These are phyloP conservation scores for Mallateleia sp. DNA, from an alignment of 2,888 invertebrate genomes.

Conservation along the genomic window DNA sequence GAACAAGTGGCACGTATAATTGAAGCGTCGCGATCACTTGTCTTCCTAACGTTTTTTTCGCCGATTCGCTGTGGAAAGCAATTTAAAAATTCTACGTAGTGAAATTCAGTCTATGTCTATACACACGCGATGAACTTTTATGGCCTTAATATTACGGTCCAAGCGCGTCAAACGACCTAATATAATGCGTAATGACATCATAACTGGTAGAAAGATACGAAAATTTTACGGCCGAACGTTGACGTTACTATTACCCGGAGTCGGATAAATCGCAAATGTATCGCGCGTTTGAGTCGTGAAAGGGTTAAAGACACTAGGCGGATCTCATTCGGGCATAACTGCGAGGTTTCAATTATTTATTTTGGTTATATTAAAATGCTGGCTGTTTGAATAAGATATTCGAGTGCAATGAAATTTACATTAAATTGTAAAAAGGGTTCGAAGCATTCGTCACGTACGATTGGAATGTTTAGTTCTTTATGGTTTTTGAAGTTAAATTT, in stretches of 20 bases:
- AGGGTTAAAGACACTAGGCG: constrained; percentile 33
- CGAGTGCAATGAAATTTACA: not conserved
- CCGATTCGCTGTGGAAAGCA: not conserved
- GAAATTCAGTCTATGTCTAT: constrained; percentile 41
- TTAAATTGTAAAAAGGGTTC: not conserved
- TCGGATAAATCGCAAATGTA: constrained; percentile 50
- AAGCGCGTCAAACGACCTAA: constrained; percentile 77
- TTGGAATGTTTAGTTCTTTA: too few species aligned
- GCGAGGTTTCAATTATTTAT: constrained; percentile 8
- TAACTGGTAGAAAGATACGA: constrained; percentile 77
- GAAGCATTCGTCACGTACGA: too few species aligned
- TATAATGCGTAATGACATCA: constrained; percentile 81
- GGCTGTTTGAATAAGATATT: not conserved
- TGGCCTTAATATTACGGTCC: constrained; percentile 63
- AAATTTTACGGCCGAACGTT: constrained; percentile 73
- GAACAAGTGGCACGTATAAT: constrained; percentile 51
- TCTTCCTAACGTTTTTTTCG: not conserved
- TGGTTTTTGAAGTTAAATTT: too few species aligned
- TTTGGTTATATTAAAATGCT: constrained; percentile 10
- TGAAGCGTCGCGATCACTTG: constrained; percentile 30
- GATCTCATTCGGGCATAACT: not conserved
- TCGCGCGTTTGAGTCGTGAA: constrained; percentile 2
- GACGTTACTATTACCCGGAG: constrained; percentile 65
- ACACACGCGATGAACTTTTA: constrained; percentile 46
- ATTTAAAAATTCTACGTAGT: too few species aligned